phyloP scores from a whole-genome alignment of 2,888 invertebrate species.

The Drosophila vallismaia region DNA sequence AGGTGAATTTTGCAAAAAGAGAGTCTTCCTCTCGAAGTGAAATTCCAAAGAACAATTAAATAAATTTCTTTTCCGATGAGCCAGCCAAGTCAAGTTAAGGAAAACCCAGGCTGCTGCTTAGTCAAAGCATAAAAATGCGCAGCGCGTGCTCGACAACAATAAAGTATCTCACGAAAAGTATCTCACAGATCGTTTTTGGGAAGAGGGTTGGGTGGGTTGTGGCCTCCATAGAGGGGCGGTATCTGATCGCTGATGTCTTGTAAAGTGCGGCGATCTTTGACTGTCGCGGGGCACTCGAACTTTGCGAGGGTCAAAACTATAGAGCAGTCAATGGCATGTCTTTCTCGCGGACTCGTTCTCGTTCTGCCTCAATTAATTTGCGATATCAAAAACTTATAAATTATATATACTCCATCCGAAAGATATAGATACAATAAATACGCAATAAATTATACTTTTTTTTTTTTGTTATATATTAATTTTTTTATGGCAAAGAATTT shows the following conservation, averaged over 20 bases:
- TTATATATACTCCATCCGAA: constrained; percentile 54
- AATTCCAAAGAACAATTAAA: constrained; percentile 42
- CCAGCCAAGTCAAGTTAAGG: constrained; percentile 39
- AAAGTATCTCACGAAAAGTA: neutral
- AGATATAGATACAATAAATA: constrained; percentile 41
- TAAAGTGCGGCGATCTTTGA: constrained; percentile 75
- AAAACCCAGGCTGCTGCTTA: constrained; percentile 64
- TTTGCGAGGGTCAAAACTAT: constrained; percentile 76
- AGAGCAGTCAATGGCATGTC: constrained; percentile 73
- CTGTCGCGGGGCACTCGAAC: constrained; percentile 62
- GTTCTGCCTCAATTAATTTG: constrained; percentile 56
- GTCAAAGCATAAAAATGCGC: constrained; percentile 67
- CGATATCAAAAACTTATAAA: constrained; percentile 69
- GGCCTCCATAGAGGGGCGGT: constrained; percentile 30
- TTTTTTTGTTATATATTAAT: constrained; percentile 26
- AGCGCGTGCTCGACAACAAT: constrained; percentile 47
- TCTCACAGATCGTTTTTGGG: constrained; percentile 1
- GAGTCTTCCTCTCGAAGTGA: constrained; percentile 9
- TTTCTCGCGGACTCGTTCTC: constrained; percentile 17
- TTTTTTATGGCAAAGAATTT: constrained; percentile 60
- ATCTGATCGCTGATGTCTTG: constrained; percentile 30
- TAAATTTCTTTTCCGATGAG: neutral
- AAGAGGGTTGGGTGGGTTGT: constrained; percentile 2
- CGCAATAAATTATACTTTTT: constrained; percentile 41
- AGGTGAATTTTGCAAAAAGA: constrained; percentile 26